A percentile compares a stretch with the other conserved stretches of the same genome.
Evolutionary conservation across 1,140 invertebrate species (phyloP).

Genomic region (Monomorium pharaonis): DNA sequence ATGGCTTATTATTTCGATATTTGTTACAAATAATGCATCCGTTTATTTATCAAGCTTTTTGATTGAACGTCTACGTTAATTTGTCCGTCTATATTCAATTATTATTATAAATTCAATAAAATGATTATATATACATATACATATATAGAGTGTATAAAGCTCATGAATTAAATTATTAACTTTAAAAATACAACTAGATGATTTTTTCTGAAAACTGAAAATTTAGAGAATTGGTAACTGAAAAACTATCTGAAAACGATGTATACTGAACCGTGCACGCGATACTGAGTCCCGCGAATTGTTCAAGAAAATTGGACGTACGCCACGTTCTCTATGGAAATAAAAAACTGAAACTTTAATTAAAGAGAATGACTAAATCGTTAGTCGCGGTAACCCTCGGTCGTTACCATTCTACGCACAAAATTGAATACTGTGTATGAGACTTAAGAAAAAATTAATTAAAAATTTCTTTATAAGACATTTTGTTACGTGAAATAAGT

Average conservation of each 20-base stretch:
- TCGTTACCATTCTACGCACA: not conserved
- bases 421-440: not conserved
- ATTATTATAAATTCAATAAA: not conserved
- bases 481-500: not conserved
- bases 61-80: not conserved
- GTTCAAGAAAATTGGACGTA: slow-evolving; percentile 47
- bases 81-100: not conserved
- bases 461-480: not conserved
- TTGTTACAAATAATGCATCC: not conserved
- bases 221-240: not conserved
- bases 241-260: not conserved
- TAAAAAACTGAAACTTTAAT: slow-evolving; percentile 38
- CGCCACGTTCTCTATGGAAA: slow-evolving; percentile 11
- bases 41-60: not conserved
- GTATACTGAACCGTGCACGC: not conserved
- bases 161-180: not conserved
- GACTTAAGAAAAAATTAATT: not conserved
- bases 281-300: slow-evolving; percentile 3
- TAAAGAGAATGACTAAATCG: slow-evolving; percentile 31
- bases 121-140: no score
- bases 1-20: slow-evolving; percentile 30
- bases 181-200: not conserved
- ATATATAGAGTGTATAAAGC: no score
- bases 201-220: not conserved
- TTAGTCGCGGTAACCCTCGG: not conserved